Conservation (phyloP, 2,888 invertebrate species). For the Drosophila monieri region DNA sequence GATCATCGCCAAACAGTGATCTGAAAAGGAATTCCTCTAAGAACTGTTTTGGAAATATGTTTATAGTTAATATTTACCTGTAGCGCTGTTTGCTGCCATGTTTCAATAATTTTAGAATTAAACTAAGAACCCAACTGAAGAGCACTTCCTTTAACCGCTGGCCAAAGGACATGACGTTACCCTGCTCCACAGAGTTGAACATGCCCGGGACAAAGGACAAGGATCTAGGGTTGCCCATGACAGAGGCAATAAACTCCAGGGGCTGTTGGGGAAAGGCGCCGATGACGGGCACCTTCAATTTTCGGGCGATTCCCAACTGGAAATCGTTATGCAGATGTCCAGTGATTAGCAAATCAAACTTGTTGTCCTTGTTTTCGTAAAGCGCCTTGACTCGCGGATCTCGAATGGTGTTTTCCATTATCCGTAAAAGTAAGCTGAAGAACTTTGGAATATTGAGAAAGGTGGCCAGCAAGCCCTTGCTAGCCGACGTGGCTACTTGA, state of each 20-base stretch:
- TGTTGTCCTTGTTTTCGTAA: constrained; percentile 71
- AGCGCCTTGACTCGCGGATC: constrained; percentile 65
- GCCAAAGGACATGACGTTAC: constrained; percentile 49
- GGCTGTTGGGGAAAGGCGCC: constrained; percentile 56
- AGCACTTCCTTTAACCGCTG: constrained; percentile 41
- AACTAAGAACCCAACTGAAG: not conserved
- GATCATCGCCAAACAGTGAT: constrained; percentile 56
- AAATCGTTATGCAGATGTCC: constrained; percentile 70
- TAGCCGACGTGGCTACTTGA: constrained; percentile 30
- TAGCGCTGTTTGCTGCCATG: constrained; percentile 25
- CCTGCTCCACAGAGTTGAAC: constrained; percentile 22
- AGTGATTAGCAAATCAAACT: constrained; percentile 77
- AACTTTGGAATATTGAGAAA: constrained; percentile 12
- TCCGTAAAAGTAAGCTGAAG: constrained; percentile 15
- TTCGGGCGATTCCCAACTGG: constrained; percentile 48
- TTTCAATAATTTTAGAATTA: constrained; percentile 5
- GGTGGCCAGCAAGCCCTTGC: constrained; percentile 2
- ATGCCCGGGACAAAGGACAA: constrained; percentile 67
- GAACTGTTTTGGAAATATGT: constrained; percentile 71
- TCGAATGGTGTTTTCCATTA: constrained; percentile 57
- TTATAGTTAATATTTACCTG: constrained; percentile 56
- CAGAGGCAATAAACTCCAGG: constrained; percentile 36
- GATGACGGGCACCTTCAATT: constrained; percentile 76
- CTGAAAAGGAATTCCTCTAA: constrained; percentile 74
- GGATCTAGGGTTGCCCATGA: constrained; percentile 71